Conservation (phyloP, 2,888 invertebrate genomes). For the Nephrotoma flavescens region DNA sequence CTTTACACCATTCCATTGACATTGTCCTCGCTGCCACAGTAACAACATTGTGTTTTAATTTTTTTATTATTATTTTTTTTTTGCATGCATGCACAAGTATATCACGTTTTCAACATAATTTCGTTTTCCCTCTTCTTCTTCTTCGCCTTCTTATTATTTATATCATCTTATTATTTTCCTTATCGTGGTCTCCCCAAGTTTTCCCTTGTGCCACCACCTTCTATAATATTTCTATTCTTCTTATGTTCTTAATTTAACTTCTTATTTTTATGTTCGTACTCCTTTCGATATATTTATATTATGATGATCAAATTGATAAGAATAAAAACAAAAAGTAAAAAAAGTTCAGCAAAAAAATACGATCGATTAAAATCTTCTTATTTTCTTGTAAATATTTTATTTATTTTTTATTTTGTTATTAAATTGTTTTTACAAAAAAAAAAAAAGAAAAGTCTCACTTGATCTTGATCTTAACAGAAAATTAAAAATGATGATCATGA, state of each 20-base stretch:
- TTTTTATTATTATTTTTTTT: background rate
- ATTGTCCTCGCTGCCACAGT: background rate
- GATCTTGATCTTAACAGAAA: background rate
- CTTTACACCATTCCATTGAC: background rate
- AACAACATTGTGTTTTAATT: background rate
- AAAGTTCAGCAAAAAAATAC: background rate
- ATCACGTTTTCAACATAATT: slow-evolving; percentile 10
- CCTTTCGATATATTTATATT: background rate
- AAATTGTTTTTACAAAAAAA: background rate
- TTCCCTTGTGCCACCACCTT: background rate
- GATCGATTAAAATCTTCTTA: background rate
- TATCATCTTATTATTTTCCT: background rate
- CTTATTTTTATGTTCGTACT: background rate
- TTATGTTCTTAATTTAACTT: background rate
- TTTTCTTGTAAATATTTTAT: background rate
- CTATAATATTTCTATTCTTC: background rate
- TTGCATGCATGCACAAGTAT: slow-evolving; percentile 9
- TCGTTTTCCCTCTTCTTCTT: background rate
- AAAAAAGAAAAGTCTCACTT: background rate
- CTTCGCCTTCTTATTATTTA: background rate
- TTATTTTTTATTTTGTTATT: background rate
- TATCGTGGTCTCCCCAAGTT: background rate
- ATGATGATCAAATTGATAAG: background rate
- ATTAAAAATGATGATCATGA: background rate
- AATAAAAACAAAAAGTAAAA: background rate